Percentiles rank a stretch among this genome's conserved stretches.
These are phyloP conservation scores for Actinia equina DNA, from an alignment of 64 coral and sea anemone species.

Conservation along the genomic window DNA sequence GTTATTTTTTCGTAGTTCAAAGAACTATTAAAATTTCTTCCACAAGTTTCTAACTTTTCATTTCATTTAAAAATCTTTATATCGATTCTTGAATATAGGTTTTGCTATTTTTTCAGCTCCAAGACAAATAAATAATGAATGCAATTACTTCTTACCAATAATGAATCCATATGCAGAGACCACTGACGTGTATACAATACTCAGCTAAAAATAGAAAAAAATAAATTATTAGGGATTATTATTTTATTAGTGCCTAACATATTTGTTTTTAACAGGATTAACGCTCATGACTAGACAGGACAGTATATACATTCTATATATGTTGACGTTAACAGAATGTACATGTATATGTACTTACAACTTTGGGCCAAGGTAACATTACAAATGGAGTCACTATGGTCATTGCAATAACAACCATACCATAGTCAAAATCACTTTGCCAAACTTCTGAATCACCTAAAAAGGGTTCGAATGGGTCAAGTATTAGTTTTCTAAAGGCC, in stretches of 20 bases:
- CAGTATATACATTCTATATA: too few species aligned
- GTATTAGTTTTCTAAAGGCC: too few species aligned
- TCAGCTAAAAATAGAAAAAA: conserved; percentile 44
- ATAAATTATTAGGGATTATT: neutral
- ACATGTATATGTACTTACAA: conserved; percentile 15
- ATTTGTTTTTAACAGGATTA: too few species aligned
- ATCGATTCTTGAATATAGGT: too few species aligned
- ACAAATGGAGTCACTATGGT: conserved; percentile 61
- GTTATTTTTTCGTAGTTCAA: too few species aligned
- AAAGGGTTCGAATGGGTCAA: neutral
- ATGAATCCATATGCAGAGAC: conserved; percentile 59
- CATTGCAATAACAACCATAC: conserved; percentile 32
- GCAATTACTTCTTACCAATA: neutral
- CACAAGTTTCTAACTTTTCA: too few species aligned
- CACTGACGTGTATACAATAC: conserved; percentile 78
- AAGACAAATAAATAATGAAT: neutral
- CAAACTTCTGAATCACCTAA: conserved; percentile 55
- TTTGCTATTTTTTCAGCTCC: too few species aligned
- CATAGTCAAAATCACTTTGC: conserved; percentile 87
- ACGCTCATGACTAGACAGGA: too few species aligned
- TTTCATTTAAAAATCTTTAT: too few species aligned
- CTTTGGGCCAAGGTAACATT: conserved; percentile 59
- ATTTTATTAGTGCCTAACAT: neutral
- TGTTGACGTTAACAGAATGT: neutral
- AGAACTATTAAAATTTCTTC: too few species aligned